Percentiles rank a stretch among this genome's conserved stretches.
Evolutionary conservation across 2,888 invertebrate genomes (phyloP).

Genomic region (Teleogryllus oceanicus): DNA sequence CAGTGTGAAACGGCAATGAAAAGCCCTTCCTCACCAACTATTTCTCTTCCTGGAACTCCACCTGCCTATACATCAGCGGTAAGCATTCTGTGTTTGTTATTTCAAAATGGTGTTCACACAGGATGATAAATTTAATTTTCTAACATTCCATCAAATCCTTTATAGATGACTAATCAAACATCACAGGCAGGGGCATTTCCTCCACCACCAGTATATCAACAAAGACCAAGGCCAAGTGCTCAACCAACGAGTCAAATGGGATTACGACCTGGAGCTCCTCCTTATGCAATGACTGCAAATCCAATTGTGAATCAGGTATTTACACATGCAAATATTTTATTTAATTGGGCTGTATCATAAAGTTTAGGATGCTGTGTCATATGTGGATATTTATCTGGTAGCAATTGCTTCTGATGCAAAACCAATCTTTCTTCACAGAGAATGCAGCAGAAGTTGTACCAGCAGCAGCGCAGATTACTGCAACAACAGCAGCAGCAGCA

Average conservation of each 20-base stretch:
- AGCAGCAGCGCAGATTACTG: conserved; percentile 67
- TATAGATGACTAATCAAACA: conserved; percentile 24
- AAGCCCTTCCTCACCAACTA: conserved; percentile 58
- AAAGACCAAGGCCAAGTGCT: conserved; percentile 44
- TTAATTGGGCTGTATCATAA: background rate
- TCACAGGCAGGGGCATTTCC: conserved; percentile 43
- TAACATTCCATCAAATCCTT: background rate
- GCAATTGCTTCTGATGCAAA: too few species aligned
- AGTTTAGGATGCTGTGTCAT: background rate
- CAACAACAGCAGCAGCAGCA: conserved; percentile 78
- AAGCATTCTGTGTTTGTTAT: conserved; percentile 45
- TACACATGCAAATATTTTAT: background rate
- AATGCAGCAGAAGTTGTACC: conserved; percentile 51
- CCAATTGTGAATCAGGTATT: conserved; percentile 28
- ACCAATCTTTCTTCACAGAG: conserved; percentile 40
- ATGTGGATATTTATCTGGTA: too few species aligned
- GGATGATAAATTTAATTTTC: background rate
- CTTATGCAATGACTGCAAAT: conserved; percentile 35
- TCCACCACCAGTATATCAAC: conserved; percentile 49
- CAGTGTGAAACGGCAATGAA: conserved; percentile 64
- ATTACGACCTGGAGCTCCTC: conserved; percentile 37
- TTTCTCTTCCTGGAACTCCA: conserved; percentile 54
- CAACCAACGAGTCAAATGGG: conserved; percentile 38
- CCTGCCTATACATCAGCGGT: conserved; percentile 59
- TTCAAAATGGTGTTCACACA: background rate